These are phyloP conservation scores for Phyllopteryx taeniolatus DNA, from an alignment of 2,113 vertebrate species.

Conservation along the genomic window DNA sequence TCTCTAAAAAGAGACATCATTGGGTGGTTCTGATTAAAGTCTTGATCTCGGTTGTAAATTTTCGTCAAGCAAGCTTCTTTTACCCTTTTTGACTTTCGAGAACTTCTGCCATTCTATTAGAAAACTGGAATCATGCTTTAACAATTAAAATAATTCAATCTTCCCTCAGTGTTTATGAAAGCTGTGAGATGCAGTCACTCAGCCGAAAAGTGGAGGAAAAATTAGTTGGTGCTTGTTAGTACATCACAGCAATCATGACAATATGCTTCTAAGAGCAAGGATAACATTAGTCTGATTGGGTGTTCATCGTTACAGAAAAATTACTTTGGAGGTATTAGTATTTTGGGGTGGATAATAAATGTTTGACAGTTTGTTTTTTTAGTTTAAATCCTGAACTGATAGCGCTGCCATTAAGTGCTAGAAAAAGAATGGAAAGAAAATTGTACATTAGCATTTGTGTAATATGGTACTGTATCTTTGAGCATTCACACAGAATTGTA, in stretches of 20 bases:
- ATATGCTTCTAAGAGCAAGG: not conserved
- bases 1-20: constrained; percentile 15
- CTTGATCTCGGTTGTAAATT: constrained; percentile 31
- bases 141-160: not conserved
- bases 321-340: not conserved
- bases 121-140: not conserved
- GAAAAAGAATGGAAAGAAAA: not conserved
- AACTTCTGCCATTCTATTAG: not conserved
- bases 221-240: not conserved
- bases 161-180: not conserved
- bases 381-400: not conserved
- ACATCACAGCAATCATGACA: not conserved
- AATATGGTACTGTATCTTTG: not conserved
- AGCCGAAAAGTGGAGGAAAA: not conserved
- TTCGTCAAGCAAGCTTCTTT: not conserved
- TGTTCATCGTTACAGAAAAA: not conserved
- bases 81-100: not conserved
- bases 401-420: not conserved
- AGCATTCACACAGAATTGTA: not conserved
- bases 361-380: not conserved
- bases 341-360: not conserved
- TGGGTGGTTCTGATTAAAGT: constrained; percentile 30
- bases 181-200: not conserved
- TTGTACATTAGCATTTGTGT: not conserved
- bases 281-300: not conserved